These are phyloP conservation scores for Hyles euphorbiae DNA, from an alignment of 1,140 invertebrate genomes.

Conservation along the genomic window DNA sequence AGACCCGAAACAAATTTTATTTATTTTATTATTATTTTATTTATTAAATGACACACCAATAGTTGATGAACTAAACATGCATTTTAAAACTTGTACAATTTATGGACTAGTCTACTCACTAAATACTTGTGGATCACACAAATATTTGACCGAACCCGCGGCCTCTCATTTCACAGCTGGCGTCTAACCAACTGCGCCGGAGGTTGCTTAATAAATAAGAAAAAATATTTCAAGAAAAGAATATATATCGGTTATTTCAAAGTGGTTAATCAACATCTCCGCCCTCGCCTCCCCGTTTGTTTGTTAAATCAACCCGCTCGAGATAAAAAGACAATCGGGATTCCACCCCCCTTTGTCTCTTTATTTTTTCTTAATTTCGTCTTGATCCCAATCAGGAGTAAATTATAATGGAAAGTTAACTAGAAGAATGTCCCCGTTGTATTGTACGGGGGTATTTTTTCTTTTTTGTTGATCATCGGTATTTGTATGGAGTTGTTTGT, in stretches of 20 bases:
- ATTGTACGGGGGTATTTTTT: slow-evolving; percentile 44
- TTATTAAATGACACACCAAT: no score
- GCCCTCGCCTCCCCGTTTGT: slow-evolving; percentile 19
- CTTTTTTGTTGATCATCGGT: slow-evolving; percentile 48
- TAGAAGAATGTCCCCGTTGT: slow-evolving; percentile 62
- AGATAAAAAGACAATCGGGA: slow-evolving; percentile 55
- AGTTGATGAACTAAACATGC: no score
- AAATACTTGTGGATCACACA: no score
- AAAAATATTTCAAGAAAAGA: not conserved
- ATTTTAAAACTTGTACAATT: no score
- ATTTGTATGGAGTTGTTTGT: slow-evolving; percentile 42
- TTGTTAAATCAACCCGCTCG: slow-evolving; percentile 58
- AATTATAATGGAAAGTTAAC: slow-evolving; percentile 71
- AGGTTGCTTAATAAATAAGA: no score
- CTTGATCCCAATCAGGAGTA: slow-evolving; percentile 70
- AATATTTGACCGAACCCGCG: no score
- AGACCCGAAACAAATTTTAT: no score
- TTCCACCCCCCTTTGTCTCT: slow-evolving; percentile 43
- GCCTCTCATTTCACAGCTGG: no score
- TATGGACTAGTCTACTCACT: no score
- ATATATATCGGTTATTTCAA: slow-evolving; percentile 6
- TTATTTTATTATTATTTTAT: no score
- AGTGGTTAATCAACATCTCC: slow-evolving; percentile 40
- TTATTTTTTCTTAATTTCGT: slow-evolving; percentile 72
- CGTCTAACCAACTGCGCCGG: no score